phyloP scores from a whole-genome alignment of 2,797 vertebrate species.

The Lophius americanus region DNA sequence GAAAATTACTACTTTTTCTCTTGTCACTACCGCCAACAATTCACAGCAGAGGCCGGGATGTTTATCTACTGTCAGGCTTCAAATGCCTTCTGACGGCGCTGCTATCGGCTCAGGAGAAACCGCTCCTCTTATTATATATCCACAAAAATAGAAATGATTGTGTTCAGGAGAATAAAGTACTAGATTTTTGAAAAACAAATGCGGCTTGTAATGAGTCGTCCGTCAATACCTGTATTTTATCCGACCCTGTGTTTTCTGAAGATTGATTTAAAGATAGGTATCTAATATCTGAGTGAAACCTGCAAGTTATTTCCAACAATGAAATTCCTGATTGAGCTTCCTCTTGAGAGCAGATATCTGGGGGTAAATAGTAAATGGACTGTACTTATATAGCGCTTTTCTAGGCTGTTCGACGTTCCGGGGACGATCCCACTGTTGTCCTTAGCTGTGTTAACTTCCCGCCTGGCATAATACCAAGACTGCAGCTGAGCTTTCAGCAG shows the following conservation, averaged over 20 bases:
- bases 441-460: too few relatives aligned
- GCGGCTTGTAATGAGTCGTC: not conserved
- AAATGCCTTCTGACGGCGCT: conserved; percentile 19
- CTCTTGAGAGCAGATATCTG: too few relatives aligned
- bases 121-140: too few relatives aligned
- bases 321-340: too few relatives aligned
- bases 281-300: not conserved
- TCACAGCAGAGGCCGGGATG: conserved; percentile 6
- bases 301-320: not conserved
- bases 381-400: too few relatives aligned
- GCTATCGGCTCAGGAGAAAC: conserved; percentile 23
- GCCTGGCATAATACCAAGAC: too few relatives aligned
- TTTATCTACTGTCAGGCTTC: conserved; percentile 30
- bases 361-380: too few relatives aligned
- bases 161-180: not conserved
- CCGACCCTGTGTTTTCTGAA: not conserved
- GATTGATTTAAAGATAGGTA: too few relatives aligned
- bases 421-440: too few relatives aligned
- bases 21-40: conserved; percentile 19
- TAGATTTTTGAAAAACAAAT: not conserved
- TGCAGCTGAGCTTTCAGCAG: too few relatives aligned
- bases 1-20: conserved; percentile 45
- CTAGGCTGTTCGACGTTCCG: too few relatives aligned
- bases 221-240: conserved; percentile 6
- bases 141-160: conserved; percentile 28